Evolutionary conservation across 2,888 invertebrate species (phyloP).

Genomic region (Hypselothyrea guttata): DNA sequence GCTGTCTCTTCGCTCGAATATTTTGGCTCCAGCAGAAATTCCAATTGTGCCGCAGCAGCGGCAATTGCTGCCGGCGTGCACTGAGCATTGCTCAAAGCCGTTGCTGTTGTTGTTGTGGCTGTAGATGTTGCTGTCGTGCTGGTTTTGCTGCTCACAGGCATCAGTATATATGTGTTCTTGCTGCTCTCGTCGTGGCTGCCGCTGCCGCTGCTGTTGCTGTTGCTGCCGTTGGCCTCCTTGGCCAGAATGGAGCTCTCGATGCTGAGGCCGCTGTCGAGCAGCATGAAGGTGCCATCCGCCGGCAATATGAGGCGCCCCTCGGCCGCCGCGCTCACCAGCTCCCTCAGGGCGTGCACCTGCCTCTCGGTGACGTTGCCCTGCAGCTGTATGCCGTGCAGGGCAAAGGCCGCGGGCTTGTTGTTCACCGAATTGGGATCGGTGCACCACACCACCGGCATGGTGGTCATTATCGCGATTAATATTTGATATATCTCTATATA

Average conservation of each 20-base stretch:
- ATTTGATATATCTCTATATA: too few species aligned
- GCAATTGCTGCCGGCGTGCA: constrained; percentile 48
- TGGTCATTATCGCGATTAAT: constrained; percentile 81
- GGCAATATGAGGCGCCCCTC: constrained; percentile 82
- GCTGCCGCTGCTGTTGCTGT: background rate
- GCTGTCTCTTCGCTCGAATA: constrained; percentile 59
- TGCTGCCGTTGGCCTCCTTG: constrained; percentile 20
- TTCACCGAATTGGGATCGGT: constrained; percentile 82
- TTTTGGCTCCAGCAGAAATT: constrained; percentile 78
- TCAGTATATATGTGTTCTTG: constrained; percentile 80
- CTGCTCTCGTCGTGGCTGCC: constrained; percentile 20
- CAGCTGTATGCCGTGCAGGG: constrained; percentile 82
- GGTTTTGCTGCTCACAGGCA: constrained; percentile 70
- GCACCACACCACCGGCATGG: constrained; percentile 83
- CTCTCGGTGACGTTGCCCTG: constrained; percentile 82
- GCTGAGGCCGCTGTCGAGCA: constrained; percentile 82
- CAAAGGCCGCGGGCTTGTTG: constrained; percentile 82
- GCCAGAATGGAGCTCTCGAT: constrained; percentile 82
- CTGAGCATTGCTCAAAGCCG: constrained; percentile 1
- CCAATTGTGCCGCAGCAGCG: constrained; percentile 55
- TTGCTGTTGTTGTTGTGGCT: constrained; percentile 17
- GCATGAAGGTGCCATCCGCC: constrained; percentile 82
- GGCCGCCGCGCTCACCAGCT: constrained; percentile 82
- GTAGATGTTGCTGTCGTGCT: constrained; percentile 2
- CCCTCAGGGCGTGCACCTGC: constrained; percentile 81